Base-by-base conservation (phyloP, 2,888 invertebrate genomes). In the Cristatella mucedo region DNA sequence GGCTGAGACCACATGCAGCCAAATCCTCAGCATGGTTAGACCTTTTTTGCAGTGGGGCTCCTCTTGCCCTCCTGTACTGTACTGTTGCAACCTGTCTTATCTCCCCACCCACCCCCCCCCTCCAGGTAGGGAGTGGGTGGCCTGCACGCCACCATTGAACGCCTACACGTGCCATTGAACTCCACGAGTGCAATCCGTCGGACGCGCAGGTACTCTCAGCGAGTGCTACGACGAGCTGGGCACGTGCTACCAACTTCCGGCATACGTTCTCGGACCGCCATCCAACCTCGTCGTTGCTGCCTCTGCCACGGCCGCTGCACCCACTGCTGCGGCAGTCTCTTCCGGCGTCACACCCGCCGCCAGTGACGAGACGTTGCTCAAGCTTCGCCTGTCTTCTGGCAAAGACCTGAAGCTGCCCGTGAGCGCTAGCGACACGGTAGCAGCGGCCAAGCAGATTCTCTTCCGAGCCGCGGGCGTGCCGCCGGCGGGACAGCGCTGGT, bases 151-250 rank as follows among this genome's bases (percentile, higher is more conserved):
- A n/a, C n/a, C n/a, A n/a, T n/a, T n/a, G n/a, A n/a, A n/a, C n/a
- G n/a, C n/a, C 9, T 26, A n/a, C 21, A 19, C 21, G 11, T 30
- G 41, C 34, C 11, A 9, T 1, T 21, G 21, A 21, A 18, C 15
- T 7, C 21, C n/a, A 18, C 20, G 16, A 24, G 11, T 3, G 15
- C 24, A 16, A 19, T 26, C 21, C 11, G 29, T 9, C 40, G 33
- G 20, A 43, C 46, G 53, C 55, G 3, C 49, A 73, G 73, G 73
- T 43, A 87, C 85, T 67, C 74, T 91, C 61, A 84, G 86, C 49
- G 91, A 93, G 67, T 87, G 89, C 67, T 93, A 91, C 66, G 91
- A 93, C 69, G 91, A 93, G 70, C 74, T 91, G 66, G 64, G 91
- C 42, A 85, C 85, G 47, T 77, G 86, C 58, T 91, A 91, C 68